Evolutionary conservation across 2,113 vertebrate species (phyloP), one percentile per base, ranked within the genome.

Genomic region (Silurus asotus): DNA sequence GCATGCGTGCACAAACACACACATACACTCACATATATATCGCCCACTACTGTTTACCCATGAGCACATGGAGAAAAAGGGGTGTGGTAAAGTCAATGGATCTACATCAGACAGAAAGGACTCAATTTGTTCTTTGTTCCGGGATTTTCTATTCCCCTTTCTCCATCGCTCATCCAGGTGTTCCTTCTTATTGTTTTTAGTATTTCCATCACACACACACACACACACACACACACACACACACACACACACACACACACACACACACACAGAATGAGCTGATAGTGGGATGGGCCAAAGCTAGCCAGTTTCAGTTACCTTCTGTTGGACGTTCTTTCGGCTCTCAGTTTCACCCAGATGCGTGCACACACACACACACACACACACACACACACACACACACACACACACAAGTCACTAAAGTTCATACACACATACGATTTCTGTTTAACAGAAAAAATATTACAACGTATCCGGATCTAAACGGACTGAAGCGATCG

Each of bases 241-340:
- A 59, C 59, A 37, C 28, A 83, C 23, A 53, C 51, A 19, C 17
- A 45, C n/a, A 56, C 67, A 75, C 77, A 81, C 77, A 53, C 65
- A 56, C 70, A 80, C 53, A 48, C 82, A 85, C 53, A 76, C 48
- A 81, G 64, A 55, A 1, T 15, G 61, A 76, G 59, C 85, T 88
- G 86, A 84, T 89, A 89, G 70, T 17, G 82, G 87, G 75, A 59
- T 76, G 87, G 82, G 58, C 78, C 64, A 48, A 70, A 78, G 56
- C 77, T 55, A 77, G 62, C 70, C 83, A 83, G 90, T 89, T 88
- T 89, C 64, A 76, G 88, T 90, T 90, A 89, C 90, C 81, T 88
- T 88, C 85, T 74, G 65, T 77, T 70, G 89, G 89, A 89, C 89
- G 87, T 82, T 89, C 86, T 87, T 89, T 80, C 75, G 83, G 65